These are phyloP conservation scores for Oxyura jamaicensis DNA, from an alignment of 2,113 vertebrate species.

Conservation along the genomic window DNA sequence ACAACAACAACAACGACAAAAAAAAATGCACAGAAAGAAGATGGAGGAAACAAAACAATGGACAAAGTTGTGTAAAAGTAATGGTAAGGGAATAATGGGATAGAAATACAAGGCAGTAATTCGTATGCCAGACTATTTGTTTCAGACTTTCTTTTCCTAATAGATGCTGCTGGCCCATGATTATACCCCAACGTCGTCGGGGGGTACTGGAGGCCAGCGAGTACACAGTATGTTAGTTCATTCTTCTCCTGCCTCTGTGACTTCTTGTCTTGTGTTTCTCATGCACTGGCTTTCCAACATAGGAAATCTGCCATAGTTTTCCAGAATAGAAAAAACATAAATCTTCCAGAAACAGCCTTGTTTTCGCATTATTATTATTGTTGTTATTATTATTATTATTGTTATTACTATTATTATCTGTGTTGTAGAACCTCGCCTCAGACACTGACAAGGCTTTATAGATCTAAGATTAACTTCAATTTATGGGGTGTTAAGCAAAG, in stretches of 20 bases:
- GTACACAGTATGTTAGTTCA: accelerated
- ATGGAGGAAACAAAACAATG: background rate
- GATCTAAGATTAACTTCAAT: background rate
- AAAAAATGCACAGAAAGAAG: background rate
- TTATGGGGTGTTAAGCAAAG: background rate
- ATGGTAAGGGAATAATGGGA: background rate
- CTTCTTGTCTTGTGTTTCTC: background rate
- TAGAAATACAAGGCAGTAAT: background rate
- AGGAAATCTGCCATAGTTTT: too few species aligned
- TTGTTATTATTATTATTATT: too few species aligned
- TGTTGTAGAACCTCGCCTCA: background rate
- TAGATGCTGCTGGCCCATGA: background rate
- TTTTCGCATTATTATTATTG: too few species aligned
- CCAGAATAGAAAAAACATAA: background rate
- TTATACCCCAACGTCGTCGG: too few species aligned
- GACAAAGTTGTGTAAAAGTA: background rate
- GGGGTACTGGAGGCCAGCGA: background rate
- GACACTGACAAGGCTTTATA: background rate
- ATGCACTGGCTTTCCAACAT: background rate
- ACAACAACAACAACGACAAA: too few species aligned
- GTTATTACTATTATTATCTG: too few species aligned
- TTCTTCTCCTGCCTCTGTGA: background rate
- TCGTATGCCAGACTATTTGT: accelerated
- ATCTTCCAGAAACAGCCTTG: accelerated
- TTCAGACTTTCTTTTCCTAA: background rate